Conservation (phyloP, 2,888 invertebrate species). For the Conomelus anceps region DNA sequence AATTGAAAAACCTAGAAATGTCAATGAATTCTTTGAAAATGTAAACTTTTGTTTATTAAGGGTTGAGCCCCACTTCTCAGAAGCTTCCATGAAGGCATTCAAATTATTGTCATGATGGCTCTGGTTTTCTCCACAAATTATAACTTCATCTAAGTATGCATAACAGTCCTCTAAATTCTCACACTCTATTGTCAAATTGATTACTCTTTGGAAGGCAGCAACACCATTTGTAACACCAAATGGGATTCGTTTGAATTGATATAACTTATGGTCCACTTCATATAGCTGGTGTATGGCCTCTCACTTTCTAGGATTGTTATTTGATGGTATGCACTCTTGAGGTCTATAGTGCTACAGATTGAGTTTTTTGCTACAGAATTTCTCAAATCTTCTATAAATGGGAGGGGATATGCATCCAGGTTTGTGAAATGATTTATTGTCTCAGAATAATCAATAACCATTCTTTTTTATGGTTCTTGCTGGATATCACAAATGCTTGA, state of each 20-base stretch:
- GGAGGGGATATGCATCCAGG: background rate
- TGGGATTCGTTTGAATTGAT: background rate
- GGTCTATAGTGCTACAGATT: background rate
- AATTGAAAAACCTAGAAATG: background rate
- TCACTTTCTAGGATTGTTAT: too few relatives aligned
- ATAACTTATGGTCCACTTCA: background rate
- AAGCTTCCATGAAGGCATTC: background rate
- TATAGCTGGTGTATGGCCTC: background rate
- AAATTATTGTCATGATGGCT: background rate
- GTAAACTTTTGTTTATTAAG: background rate
- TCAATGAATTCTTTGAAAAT: background rate
- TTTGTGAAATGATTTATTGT: background rate
- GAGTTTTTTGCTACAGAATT: background rate
- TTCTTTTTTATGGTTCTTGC: background rate
- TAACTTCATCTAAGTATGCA: background rate
- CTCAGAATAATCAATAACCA: background rate
- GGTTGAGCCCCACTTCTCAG: background rate
- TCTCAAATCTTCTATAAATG: background rate
- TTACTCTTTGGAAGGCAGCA: too few relatives aligned
- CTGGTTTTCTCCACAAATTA: background rate
- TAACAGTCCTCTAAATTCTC: too few relatives aligned
- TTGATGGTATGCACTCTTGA: too few relatives aligned
- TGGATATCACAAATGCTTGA: background rate
- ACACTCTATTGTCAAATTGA: background rate
- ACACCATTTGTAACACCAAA: background rate